These are phyloP conservation scores for Poecilia picta DNA, from an alignment of 2,797 vertebrate genomes.

Conservation along the genomic window DNA sequence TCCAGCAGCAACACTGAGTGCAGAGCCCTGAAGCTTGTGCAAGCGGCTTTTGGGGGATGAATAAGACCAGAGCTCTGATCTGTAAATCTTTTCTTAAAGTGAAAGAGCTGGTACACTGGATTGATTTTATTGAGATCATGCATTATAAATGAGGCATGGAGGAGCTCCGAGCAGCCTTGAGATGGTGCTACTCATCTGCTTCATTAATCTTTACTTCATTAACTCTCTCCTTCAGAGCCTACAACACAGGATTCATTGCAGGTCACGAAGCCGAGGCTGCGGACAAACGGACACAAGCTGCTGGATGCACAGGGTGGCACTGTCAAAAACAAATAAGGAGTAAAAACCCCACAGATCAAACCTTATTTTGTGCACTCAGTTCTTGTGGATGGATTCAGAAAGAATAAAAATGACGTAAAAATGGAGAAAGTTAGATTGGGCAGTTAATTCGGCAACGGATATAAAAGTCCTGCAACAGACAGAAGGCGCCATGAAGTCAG, in stretches of 20 bases:
- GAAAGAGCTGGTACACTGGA: conserved; percentile 86
- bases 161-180: conserved; percentile 80
- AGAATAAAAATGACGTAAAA: conserved; percentile 19
- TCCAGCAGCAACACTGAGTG: conserved; percentile 30
- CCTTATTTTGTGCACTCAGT: conserved; percentile 35
- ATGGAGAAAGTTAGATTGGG: background rate
- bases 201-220: conserved; percentile 90
- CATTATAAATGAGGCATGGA: conserved; percentile 85
- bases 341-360: conserved; percentile 54
- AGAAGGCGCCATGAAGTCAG: conserved; percentile 12
- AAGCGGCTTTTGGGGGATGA: conserved; percentile 38
- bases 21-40: background rate
- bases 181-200: conserved; percentile 82
- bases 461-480: conserved; percentile 22
- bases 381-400: conserved; percentile 22
- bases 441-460: conserved; percentile 19
- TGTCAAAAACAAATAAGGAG: conserved; percentile 72
- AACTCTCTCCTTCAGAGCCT: conserved; percentile 85
- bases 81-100: conserved; percentile 83
- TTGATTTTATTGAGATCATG: conserved; percentile 90
- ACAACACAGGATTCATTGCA: conserved; percentile 72
- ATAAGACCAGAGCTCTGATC: conserved; percentile 78
- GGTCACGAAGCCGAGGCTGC: conserved; percentile 64
- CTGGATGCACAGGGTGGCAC: conserved; percentile 50
- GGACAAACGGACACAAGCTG: conserved; percentile 52